phyloP scores from a whole-genome alignment of 2,797 vertebrate species.

The Protosalanx chinensis region DNA sequence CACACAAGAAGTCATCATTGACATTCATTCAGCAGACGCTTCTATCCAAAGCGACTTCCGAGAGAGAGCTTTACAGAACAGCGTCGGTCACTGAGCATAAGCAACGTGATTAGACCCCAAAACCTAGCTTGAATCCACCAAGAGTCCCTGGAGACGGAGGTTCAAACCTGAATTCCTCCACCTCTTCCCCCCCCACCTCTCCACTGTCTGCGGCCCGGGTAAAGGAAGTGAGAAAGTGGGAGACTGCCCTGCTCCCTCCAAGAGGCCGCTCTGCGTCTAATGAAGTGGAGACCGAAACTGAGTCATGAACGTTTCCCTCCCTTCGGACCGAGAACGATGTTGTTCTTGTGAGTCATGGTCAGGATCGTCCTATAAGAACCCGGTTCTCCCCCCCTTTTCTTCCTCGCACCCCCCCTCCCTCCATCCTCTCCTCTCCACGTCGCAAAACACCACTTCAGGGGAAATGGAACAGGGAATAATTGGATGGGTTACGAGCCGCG shows the following conservation, averaged over 20 bases:
- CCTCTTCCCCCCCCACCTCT: no score
- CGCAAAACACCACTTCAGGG: slow-evolving; percentile 36
- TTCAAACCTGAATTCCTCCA: no score
- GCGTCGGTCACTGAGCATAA: no score
- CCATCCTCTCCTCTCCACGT: slow-evolving; percentile 1
- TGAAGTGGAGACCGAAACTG: background rate
- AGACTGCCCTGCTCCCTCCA: background rate
- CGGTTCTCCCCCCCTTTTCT: background rate
- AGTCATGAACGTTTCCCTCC: background rate
- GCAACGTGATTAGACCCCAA: no score
- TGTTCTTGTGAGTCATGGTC: slow-evolving; percentile 5
- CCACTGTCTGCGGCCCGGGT: no score
- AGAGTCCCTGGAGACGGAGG: no score
- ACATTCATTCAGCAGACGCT: no score
- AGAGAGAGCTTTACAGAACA: no score
- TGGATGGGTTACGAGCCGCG: slow-evolving; percentile 45
- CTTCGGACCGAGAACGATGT: background rate
- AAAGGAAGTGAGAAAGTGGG: no score
- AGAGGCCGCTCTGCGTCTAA: background rate
- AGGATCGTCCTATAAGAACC: background rate
- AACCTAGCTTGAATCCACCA: no score
- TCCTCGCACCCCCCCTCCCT: background rate
- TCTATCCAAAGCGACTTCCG: no score
- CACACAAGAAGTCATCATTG: no score
- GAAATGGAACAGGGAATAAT: slow-evolving; percentile 45